phyloP scores from a whole-genome alignment of 2,888 invertebrate genomes.

The Acleris cristana region DNA sequence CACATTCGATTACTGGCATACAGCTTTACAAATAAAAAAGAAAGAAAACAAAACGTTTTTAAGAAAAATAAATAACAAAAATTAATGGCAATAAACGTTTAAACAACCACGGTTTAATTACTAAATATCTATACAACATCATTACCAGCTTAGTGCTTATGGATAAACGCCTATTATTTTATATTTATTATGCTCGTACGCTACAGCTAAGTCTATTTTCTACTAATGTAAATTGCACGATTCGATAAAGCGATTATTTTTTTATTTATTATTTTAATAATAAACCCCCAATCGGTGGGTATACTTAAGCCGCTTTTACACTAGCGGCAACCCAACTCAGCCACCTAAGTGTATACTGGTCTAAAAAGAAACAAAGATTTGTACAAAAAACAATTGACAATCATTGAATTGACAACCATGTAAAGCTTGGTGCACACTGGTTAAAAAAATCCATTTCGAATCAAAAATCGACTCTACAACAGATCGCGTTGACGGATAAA shows the following conservation, averaged over 20 bases:
- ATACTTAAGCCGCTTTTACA: slow-evolving; percentile 15
- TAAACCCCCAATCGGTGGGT: slow-evolving; percentile 31
- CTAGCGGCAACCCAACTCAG: slow-evolving; percentile 2
- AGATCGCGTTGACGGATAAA: slow-evolving; percentile 10
- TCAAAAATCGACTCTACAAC: slow-evolving; percentile 14
- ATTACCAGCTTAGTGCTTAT: slow-evolving; percentile 44
- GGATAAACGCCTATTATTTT: slow-evolving; percentile 41
- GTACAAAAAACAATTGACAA: slow-evolving; percentile 58
- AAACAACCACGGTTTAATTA: slow-evolving; percentile 44
- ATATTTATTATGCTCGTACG: slow-evolving; percentile 64
- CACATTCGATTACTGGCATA: slow-evolving; percentile 78
- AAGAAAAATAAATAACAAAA: slow-evolving; percentile 82
- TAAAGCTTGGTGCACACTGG: slow-evolving; percentile 37
- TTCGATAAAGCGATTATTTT: slow-evolving; percentile 79
- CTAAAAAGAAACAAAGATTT: slow-evolving; percentile 25
- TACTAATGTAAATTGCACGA: slow-evolving; percentile 81
- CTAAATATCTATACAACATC: slow-evolving; percentile 62
- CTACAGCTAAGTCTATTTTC: slow-evolving; percentile 69
- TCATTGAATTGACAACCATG: slow-evolving; percentile 58
- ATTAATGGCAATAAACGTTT: slow-evolving; percentile 67
- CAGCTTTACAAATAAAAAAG: slow-evolving; percentile 55
- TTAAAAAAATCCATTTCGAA: slow-evolving; percentile 21
- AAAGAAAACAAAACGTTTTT: slow-evolving; percentile 65
- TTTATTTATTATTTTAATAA: slow-evolving; percentile 39
- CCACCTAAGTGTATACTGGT: slow-evolving; percentile 7